These are phyloP conservation scores for Trematomus bernacchii DNA, from an alignment of 2,797 vertebrate species.

Conservation along the genomic window DNA sequence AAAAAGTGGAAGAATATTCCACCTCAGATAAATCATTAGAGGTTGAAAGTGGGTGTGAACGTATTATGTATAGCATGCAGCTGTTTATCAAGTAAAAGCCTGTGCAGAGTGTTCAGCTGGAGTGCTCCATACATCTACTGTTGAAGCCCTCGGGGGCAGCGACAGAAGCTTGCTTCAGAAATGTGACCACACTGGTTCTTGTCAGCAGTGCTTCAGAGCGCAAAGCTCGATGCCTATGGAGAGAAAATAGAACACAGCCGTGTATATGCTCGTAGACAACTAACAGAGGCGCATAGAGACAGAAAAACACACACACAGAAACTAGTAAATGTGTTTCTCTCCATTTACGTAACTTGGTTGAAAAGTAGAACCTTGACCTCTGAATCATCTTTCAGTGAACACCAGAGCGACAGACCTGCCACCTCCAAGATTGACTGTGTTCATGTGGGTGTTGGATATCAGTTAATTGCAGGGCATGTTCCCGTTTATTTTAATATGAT, in stretches of 20 bases:
- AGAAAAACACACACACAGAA: neutral
- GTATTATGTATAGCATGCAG: neutral
- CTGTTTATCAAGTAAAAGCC: conserved; percentile 49
- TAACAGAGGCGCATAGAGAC: neutral
- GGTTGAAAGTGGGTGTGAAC: neutral
- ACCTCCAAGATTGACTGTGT: conserved; percentile 11
- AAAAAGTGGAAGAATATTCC: neutral
- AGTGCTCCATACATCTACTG: conserved; percentile 16
- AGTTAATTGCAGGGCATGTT: neutral
- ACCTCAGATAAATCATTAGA: neutral
- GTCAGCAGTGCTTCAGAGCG: conserved; percentile 43
- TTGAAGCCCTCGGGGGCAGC: conserved; percentile 11
- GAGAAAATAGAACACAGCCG: conserved; percentile 4
- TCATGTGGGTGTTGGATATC: conserved; percentile 23
- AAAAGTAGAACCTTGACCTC: conserved; percentile 33
- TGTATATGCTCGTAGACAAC: neutral
- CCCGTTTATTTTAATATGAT: neutral
- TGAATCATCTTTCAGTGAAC: conserved; percentile 46
- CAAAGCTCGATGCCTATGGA: conserved; percentile 12
- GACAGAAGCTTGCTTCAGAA: conserved; percentile 32
- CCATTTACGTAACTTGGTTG: conserved; percentile 37
- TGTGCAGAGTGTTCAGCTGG: conserved; percentile 13
- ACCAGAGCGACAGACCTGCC: neutral
- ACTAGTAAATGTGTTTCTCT: conserved; percentile 12
- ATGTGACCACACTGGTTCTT: conserved; percentile 68